These are phyloP conservation scores for Drosophila eugracilis DNA, from an alignment of 1,140 invertebrate genomes.

Conservation along the genomic window DNA sequence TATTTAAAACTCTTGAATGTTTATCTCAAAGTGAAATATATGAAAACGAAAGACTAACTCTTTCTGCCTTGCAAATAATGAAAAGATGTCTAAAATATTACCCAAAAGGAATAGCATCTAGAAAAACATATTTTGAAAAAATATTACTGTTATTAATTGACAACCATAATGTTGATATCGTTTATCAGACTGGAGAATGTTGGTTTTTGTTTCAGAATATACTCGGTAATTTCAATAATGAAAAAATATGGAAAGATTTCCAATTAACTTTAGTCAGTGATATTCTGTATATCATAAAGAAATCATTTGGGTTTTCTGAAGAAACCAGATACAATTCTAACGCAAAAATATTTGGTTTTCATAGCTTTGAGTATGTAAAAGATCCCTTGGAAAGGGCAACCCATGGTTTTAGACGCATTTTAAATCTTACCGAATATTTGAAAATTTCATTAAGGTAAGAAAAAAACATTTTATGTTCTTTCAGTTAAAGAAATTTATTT, in stretches of 20 bases:
- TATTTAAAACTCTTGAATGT: constrained; percentile 37
- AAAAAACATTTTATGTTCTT: not conserved
- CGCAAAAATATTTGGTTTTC: constrained; percentile 19
- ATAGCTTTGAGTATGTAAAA: not conserved
- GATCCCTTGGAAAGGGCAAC: constrained; percentile 43
- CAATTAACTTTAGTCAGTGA: constrained; percentile 32
- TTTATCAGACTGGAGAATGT: constrained; percentile 43
- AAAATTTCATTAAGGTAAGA: constrained; percentile 49
- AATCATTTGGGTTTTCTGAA: not conserved
- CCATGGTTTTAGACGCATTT: constrained; percentile 28
- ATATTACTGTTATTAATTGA: constrained; percentile 37
- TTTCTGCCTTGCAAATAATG: constrained; percentile 31
- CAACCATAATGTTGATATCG: constrained; percentile 26
- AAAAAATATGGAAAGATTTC: constrained; percentile 36
- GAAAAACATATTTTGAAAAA: constrained; percentile 9
- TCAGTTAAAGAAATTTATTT: not conserved
- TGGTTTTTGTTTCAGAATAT: constrained; percentile 55
- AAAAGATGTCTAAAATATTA: constrained; percentile 49
- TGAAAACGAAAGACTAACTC: not conserved
- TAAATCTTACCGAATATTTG: constrained; percentile 46
- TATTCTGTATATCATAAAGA: constrained; percentile 28
- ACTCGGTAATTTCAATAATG: constrained; percentile 7
- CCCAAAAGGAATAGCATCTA: constrained; percentile 43
- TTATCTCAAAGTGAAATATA: constrained; percentile 6
- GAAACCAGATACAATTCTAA: not conserved